These are phyloP conservation scores for Sphinx pinastri DNA, from an alignment of 2,888 invertebrate genomes.

Conservation along the genomic window DNA sequence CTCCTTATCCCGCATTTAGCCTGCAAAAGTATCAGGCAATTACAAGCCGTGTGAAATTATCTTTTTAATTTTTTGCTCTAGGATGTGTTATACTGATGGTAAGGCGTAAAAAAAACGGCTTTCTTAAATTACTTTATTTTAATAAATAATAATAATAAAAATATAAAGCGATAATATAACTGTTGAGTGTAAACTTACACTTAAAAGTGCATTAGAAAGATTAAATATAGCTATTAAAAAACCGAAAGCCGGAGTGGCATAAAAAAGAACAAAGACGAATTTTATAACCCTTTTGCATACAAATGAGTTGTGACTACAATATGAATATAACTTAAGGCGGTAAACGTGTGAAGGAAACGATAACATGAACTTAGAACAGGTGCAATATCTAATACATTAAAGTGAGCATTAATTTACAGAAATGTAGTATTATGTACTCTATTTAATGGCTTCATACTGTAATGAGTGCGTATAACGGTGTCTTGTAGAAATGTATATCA, in stretches of 20 bases:
- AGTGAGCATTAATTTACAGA: slow-evolving; percentile 15
- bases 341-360: slow-evolving; percentile 19
- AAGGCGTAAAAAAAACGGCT: too few species aligned
- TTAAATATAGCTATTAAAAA: too few species aligned
- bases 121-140: too few species aligned
- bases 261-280: not conserved
- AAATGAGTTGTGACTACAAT: not conserved
- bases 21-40: too few species aligned
- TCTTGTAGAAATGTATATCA: not conserved
- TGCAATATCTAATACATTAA: slow-evolving; percentile 16
- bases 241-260: not conserved
- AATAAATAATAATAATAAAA: too few species aligned
- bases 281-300: slow-evolving; percentile 9
- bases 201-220: too few species aligned
- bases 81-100: too few species aligned
- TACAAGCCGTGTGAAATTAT: too few species aligned
- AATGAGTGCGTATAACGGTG: not conserved
- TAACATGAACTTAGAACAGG: slow-evolving; percentile 17
- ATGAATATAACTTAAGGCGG: slow-evolving; percentile 12
- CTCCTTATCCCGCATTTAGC: too few species aligned
- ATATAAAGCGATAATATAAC: too few species aligned
- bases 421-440: slow-evolving; percentile 21
- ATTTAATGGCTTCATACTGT: slow-evolving; percentile 15
- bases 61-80: too few species aligned
- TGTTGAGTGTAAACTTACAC: too few species aligned